Evolutionary conservation across 2,797 vertebrate species (phyloP).

Genomic region (Platalea minor): DNA sequence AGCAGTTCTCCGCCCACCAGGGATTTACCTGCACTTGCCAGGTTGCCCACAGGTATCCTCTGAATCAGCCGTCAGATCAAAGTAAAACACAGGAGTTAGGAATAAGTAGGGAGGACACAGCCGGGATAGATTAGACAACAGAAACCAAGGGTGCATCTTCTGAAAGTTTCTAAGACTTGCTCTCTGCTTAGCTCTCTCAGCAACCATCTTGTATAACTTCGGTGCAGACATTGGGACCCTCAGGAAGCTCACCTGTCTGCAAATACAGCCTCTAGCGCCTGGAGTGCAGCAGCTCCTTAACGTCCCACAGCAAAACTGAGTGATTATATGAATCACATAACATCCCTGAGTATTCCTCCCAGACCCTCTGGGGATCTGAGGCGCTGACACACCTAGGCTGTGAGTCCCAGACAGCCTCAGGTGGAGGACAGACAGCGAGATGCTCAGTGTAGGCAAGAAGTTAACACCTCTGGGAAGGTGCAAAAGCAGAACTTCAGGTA

Average conservation of each 20-base stretch:
- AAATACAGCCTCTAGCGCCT: not conserved
- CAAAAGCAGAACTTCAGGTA: not conserved
- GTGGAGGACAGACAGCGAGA: not conserved
- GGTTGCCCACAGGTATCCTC: not conserved
- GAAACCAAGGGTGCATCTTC: not conserved
- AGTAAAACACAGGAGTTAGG: not conserved
- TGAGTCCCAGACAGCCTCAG: not conserved
- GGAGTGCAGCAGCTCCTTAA: not conserved
- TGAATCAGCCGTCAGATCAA: not conserved
- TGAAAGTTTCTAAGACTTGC: not conserved
- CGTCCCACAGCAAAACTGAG: not conserved
- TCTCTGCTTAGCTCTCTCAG: not conserved
- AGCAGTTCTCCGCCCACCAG: not conserved
- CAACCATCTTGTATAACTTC: not conserved
- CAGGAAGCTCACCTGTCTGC: not conserved
- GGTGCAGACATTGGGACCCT: not conserved
- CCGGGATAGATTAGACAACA: not conserved
- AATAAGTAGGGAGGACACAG: not conserved
- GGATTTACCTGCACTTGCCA: not conserved
- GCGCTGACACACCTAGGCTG: accelerated
- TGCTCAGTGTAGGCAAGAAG: not conserved
- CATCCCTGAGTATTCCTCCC: not conserved
- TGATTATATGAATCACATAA: not conserved
- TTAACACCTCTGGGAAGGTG: not conserved
- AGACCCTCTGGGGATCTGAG: not conserved